A percentile compares a stretch with the other conserved stretches of the same genome.
phyloP scores from a whole-genome alignment of 2,888 invertebrate species.

The Osedax fenrisi region DNA sequence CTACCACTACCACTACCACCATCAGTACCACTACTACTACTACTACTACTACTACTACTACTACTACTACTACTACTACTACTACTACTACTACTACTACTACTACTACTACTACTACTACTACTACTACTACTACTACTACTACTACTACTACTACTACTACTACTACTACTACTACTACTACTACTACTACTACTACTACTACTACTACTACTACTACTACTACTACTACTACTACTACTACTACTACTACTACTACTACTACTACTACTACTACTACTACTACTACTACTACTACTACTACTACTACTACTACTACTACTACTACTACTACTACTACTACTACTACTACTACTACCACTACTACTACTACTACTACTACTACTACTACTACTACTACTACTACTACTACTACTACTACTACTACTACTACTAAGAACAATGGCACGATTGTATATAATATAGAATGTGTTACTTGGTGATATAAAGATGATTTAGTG shows the following conservation, averaged over 20 bases:
- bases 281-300: constrained; percentile 31
- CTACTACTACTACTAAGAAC: constrained; percentile 25
- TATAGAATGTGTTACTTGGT: no score
- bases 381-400: constrained; percentile 27
- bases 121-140: constrained; percentile 36
- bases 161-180: constrained; percentile 31
- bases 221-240: constrained; percentile 38
- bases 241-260: constrained; percentile 29
- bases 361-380: constrained; percentile 11
- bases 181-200: constrained; percentile 39
- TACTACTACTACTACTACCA: constrained; percentile 29
- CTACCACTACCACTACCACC: constrained; percentile 6
- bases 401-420: constrained; percentile 21
- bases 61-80: constrained; percentile 35
- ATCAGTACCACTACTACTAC: constrained; percentile 21
- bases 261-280: constrained; percentile 29
- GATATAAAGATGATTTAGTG: no score
- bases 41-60: constrained; percentile 39
- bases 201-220: constrained; percentile 31
- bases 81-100: constrained; percentile 37
- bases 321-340: constrained; percentile 29
- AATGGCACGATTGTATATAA: no score
- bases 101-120: constrained; percentile 36
- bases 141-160: constrained; percentile 39
- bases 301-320: constrained; percentile 31